Evolutionary conservation across 2,113 vertebrate species (phyloP), one percentile per base, ranked within the genome.

Genomic region (Merops nubicus): DNA sequence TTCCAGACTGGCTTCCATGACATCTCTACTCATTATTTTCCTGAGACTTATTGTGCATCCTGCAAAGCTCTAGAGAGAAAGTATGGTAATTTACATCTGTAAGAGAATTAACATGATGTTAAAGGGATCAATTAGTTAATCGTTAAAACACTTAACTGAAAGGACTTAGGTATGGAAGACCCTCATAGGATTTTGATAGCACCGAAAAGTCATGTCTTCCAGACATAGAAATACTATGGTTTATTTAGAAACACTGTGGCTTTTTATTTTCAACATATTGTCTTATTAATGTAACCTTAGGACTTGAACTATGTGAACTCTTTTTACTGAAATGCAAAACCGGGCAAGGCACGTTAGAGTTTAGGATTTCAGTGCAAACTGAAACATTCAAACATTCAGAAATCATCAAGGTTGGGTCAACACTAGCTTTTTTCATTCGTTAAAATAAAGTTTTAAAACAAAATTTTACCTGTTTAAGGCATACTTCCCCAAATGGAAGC

Each of bases 251-350:
- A 68, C 38, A 83, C 18, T 45, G 29, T 63, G 31, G 5, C 48
- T 93, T 93, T 90, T 43, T 72, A 43, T 92, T 84, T 92, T 87
- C 51, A 63, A 34, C 26, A 47, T 70, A 77, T 12, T 81, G 15
- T 54, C 34, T 43, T 84, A 59, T 84, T 89, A 93, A 63, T 21
- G 20, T 78, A 92, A 88, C 31, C 34, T 86, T 85, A 72, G n/a
- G 31, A 72, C 65, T 56, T 75, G 51, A 92, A 60, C 40, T 72
- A 6, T 20, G 31, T 78, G 73, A 91, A 88, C 56, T 85, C 22
- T 70, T 72, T 75, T 75, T 69, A 51, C 26, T 68, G 70, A 94
- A 96, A 88, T 54, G 38, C 21, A 91, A 91, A 96, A 91, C 23
- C 34, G 64, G 21, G 36, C 23, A 72, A 82, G 25, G 21, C 53